Base-by-base conservation (phyloP, 2,888 invertebrate species). In the Caenorhabditis zanzibari region DNA sequence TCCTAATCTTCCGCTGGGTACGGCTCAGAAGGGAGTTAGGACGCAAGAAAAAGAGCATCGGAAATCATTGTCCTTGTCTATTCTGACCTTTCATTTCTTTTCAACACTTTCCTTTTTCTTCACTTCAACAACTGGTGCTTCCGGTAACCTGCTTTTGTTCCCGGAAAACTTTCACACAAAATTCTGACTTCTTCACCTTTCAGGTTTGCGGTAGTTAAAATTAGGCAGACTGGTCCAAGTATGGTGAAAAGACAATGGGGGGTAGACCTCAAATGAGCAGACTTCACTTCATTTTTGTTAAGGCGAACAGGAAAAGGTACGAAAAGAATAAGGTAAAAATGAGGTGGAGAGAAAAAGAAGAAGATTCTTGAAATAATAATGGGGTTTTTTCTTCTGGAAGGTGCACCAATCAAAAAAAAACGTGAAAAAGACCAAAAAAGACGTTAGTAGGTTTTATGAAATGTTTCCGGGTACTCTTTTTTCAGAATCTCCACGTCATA, bases 71-170 rank as follows among this genome's bases (percentile, higher is more conserved):
- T 71, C 56, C 56, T 79, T 32, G 64, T 64, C 63, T 71, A 79
- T 79, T 79, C 79, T 64, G 71, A 71, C 71, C 79, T 79, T 79
- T 71, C 79, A 71, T 71, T 79, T 38, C 63, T 79, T 71, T 61
- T 58, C 68, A 76, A 76, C 49, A 49, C 59, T 68, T 56, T 35
- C 28, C 22, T 54, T 52, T 52, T 68, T 28, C 47, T 52, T 28
- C 22, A 52, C 26, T 66, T 22, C 58, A 76, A 59, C 59, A 71
- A 52, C 71, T 49, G 28, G 41, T 22, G 77, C 71, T 79, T 79
- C 79, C 79, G 63, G 79, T 63, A 56, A 64, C 56, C 56, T 19
- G 49, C 71, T 56, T 63, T 72, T 72, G 71, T 64, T 71, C 79
- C 54, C 38, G 16, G 61, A 52, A 52, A 68, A 49, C 7, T 47